Evolutionary conservation across 2,113 vertebrate species (phyloP).

Genomic region (Daboia siamensis): DNA sequence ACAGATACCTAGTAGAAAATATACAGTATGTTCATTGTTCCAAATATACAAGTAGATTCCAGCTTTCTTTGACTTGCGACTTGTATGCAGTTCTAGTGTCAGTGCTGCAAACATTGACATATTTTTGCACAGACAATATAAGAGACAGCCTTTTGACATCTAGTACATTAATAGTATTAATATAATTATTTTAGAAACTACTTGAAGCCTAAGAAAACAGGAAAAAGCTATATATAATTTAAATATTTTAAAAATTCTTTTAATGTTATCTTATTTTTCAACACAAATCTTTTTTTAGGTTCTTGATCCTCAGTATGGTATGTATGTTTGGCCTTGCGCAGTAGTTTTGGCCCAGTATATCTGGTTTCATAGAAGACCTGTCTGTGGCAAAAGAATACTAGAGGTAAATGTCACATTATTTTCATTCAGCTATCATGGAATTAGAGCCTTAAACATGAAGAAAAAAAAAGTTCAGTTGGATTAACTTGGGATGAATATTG

Average conservation of each 20-base stretch:
- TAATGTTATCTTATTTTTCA: neutral
- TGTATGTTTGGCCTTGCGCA: conserved; percentile 90
- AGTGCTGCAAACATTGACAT: too few relatives aligned
- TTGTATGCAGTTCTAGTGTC: neutral
- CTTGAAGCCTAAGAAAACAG: neutral
- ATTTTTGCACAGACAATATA: too few relatives aligned
- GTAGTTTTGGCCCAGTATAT: conserved; percentile 90
- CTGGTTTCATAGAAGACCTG: conserved; percentile 71
- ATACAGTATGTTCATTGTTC: neutral
- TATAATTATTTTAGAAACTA: neutral
- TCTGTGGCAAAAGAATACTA: conserved; percentile 73
- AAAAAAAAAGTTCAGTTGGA: neutral
- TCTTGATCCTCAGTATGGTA: conserved; percentile 82
- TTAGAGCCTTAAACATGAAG: neutral
- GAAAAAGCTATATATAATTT: neutral
- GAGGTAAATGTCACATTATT: conserved; percentile 73
- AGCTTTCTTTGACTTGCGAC: neutral
- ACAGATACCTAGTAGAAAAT: neutral
- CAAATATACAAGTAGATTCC: neutral
- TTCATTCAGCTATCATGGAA: neutral
- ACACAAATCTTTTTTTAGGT: conserved; percentile 69
- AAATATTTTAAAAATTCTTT: neutral
- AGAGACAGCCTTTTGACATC: too few relatives aligned
- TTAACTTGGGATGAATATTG: neutral
- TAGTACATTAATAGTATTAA: neutral